Evolutionary conservation across 2,888 invertebrate genomes (phyloP).

Genomic region (Tachystola acroxantha): DNA sequence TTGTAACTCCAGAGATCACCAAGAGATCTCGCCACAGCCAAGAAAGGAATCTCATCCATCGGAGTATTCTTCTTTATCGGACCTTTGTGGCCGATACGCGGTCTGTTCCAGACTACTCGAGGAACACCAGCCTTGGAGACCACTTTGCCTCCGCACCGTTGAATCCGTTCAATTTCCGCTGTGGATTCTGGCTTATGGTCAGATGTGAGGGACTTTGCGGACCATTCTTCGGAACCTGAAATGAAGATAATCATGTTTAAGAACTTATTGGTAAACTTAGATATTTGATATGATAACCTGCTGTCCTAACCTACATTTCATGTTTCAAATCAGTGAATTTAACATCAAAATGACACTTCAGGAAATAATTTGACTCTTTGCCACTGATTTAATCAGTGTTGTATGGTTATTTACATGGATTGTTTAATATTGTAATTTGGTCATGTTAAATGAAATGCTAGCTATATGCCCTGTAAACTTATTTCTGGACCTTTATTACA

Average conservation of each 20-base stretch:
- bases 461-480: too few species aligned
- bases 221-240: conserved; percentile 83
- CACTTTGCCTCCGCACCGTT: conserved; percentile 87
- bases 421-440: too few species aligned
- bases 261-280: neutral
- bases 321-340: too few species aligned
- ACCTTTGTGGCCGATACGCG: conserved; percentile 86
- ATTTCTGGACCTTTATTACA: too few species aligned
- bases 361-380: too few species aligned
- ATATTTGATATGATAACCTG: too few species aligned
- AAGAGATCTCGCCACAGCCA: conserved; percentile 96
- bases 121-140: conserved; percentile 90
- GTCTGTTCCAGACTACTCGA: conserved; percentile 98
- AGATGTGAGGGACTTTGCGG: conserved; percentile 88
- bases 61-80: conserved; percentile 93
- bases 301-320: too few species aligned
- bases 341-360: too few species aligned
- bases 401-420: too few species aligned
- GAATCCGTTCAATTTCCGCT: conserved; percentile 90
- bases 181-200: conserved; percentile 97
- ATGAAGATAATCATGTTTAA: neutral
- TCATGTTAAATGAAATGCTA: too few species aligned
- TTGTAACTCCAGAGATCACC: conserved; percentile 99
- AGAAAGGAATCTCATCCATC: conserved; percentile 95
- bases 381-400: too few species aligned